Conservation (phyloP, 2,797 vertebrate genomes). For the Fistularia commersonii region DNA sequence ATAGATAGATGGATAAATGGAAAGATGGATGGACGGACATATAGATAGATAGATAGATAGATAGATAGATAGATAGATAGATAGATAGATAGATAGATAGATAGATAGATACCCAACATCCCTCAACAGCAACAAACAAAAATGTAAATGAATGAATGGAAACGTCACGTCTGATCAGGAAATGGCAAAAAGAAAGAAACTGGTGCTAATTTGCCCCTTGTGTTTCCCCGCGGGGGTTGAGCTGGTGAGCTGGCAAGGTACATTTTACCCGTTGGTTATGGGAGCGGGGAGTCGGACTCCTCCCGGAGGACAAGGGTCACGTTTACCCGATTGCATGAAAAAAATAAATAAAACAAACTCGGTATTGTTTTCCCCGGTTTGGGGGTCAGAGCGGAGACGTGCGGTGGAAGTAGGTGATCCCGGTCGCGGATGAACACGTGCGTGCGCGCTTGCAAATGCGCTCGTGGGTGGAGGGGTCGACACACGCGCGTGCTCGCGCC, state of each 20-base stretch:
- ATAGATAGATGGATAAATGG: too few species aligned
- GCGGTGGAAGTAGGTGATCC: conserved; percentile 17
- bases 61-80: too few species aligned
- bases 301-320: conserved; percentile 56
- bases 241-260: conserved; percentile 41
- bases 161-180: not conserved
- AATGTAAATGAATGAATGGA: not conserved
- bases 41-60: too few species aligned
- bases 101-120: too few species aligned
- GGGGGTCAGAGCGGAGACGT: conserved; percentile 31
- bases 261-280: conserved; percentile 58
- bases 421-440: conserved; percentile 29
- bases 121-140: too few species aligned
- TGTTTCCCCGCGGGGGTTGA: conserved; percentile 39
- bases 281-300: conserved; percentile 53
- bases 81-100: too few species aligned
- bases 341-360: conserved; percentile 28
- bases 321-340: conserved; percentile 41
- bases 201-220: conserved; percentile 40
- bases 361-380: conserved; percentile 30
- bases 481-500: conserved; percentile 55
- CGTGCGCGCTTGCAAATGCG: conserved; percentile 15
- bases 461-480: conserved; percentile 52
- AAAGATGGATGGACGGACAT: too few species aligned
- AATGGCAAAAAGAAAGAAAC: conserved; percentile 26